Evolutionary conservation across 2,797 vertebrate genomes (phyloP), one percentile per base, ranked within the genome.

Genomic region (Hoplostethus mediterraneus): DNA sequence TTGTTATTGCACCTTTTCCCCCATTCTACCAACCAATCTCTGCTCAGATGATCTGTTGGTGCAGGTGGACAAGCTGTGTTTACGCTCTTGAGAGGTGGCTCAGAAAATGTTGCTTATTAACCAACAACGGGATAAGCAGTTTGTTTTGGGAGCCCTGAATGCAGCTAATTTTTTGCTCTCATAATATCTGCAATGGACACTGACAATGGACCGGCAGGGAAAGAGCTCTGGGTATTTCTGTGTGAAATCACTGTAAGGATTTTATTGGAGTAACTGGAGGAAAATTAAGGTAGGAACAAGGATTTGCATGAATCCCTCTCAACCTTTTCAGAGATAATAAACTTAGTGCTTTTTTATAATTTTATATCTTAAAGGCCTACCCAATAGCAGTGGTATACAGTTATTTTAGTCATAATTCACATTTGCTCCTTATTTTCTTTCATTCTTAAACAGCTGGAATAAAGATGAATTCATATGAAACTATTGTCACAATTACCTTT

Each of bases 251-350:
- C 44, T n/a, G 0, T 65, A 3, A 88, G 69, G 67, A 81, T 44
- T 78, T 70, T 73, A 51, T 30, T 75, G 45, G 61, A 79, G 17
- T 72, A 53, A 79, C 63, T 73, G 4, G 73, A 66, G 65, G 38
- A 77, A 73, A 75, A 2, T 61, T 21, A 67, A 89, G 88, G 91
- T 91, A 88, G 60, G 87, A 67, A 31, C 3, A 13, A 63, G 25
- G 21, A 17, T 28, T 38, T 66, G 38, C 38, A 58, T 30, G 16
- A 42, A 33, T 36, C 13, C 45, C 7, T 25, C 38, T 61, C 13
- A 2, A 45, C 40, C 7, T n/a, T n/a, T 30, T 55, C 25, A 55
- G 7, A 28, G 28, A 28, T 38, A 6, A 57, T n/a, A 55, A 55
- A 55, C 30, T 14, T 55, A 55, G 5, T 33, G 52, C 8, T 31